Conservation (phyloP, 2,797 vertebrate genomes). For the Tauraco hartlaubi region DNA sequence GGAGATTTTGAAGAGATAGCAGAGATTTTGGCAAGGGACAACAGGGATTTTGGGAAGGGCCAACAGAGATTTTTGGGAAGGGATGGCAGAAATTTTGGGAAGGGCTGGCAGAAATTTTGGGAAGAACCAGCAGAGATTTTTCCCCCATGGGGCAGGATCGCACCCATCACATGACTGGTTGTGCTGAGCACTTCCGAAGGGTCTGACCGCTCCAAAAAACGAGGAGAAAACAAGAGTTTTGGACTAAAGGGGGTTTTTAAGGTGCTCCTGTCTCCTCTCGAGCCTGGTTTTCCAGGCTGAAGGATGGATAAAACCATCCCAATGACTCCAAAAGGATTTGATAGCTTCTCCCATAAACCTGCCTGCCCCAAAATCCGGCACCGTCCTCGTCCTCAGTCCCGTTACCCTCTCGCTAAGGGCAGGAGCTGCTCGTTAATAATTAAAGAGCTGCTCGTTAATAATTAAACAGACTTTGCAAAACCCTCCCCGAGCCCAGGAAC, state of each 20-base stretch:
- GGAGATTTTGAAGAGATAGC: not conserved
- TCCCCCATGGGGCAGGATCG: not conserved
- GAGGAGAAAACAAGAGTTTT: not conserved
- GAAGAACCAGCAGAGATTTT: not conserved
- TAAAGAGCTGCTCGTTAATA: not conserved
- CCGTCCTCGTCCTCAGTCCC: not conserved
- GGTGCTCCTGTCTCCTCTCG: not conserved
- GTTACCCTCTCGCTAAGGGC: not conserved
- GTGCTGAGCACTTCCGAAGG: not conserved
- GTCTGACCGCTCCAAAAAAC: not conserved
- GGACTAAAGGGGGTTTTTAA: rapidly evolving
- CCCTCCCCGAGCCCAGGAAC: not conserved
- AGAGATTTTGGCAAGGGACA: not conserved
- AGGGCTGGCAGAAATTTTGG: too few species aligned
- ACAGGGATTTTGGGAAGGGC: too few species aligned
- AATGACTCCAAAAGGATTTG: rapidly evolving
- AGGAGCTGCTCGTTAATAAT: not conserved
- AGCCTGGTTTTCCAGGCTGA: not conserved
- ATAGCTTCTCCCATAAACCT: not conserved
- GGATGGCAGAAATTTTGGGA: too few species aligned
- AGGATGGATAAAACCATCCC: not conserved
- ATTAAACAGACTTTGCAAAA: not conserved
- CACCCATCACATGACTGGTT: not conserved
- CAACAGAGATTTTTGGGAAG: too few species aligned
- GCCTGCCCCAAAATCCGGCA: rapidly evolving